Conservation (phyloP, 2,888 invertebrate species). For the Morpho deidamia region DNA sequence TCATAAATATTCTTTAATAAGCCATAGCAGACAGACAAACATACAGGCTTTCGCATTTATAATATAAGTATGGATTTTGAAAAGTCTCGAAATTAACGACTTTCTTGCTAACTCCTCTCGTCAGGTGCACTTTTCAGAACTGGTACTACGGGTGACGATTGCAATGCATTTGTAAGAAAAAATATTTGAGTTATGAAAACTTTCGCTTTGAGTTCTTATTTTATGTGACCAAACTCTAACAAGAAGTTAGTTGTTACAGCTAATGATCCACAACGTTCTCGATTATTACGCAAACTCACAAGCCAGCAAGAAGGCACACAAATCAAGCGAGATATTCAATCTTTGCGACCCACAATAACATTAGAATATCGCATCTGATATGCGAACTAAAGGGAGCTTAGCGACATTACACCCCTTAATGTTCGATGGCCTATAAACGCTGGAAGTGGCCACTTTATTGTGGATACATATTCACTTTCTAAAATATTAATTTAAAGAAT, state of each 20-base stretch:
- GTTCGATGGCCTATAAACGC: conserved; percentile 22
- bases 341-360: conserved; percentile 64
- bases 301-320: conserved; percentile 55
- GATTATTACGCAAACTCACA: conserved; percentile 14
- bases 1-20: too few species aligned
- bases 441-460: conserved; percentile 36
- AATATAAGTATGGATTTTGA: too few species aligned
- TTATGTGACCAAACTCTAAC: not conserved
- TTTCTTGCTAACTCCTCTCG: not conserved
- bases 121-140: too few species aligned
- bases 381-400: conserved; percentile 52
- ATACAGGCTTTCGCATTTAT: too few species aligned
- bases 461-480: too few species aligned
- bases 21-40: too few species aligned
- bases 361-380: conserved; percentile 66
- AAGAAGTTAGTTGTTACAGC: not conserved
- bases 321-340: conserved; percentile 73
- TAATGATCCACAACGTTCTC: conserved; percentile 7
- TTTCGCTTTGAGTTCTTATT: too few species aligned
- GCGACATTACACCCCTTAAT: conserved; percentile 50
- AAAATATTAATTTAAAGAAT: too few species aligned
- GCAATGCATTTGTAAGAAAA: not conserved
- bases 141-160: not conserved
- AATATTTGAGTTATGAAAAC: too few species aligned
- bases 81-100: not conserved